Evolutionary conservation across 2,113 vertebrate species (phyloP).

Genomic region (Cynocephalus volans): DNA sequence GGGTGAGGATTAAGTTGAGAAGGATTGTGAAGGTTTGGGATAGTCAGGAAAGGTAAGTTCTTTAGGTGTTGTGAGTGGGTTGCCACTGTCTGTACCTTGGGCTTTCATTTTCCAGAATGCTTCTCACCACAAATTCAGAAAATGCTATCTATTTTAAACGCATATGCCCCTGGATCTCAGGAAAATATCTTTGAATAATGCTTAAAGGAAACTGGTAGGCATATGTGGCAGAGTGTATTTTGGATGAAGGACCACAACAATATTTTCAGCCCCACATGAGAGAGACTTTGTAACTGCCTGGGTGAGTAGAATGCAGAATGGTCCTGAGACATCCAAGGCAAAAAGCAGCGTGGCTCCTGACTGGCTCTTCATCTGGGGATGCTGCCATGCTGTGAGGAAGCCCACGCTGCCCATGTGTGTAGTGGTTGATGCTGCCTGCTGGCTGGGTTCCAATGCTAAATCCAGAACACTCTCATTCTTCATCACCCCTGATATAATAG

Average conservation of each 20-base stretch:
- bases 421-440: neutral
- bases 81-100: neutral
- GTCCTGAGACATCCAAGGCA: neutral
- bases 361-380: neutral
- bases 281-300: neutral
- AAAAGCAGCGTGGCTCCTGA: neutral
- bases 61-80: neutral
- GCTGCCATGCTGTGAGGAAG: slow-evolving; percentile 9
- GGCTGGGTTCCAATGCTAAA: slow-evolving; percentile 1
- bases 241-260: neutral
- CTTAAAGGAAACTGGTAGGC: neutral
- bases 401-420: neutral
- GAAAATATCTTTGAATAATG: neutral
- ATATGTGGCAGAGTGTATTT: neutral
- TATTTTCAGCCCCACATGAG: neutral
- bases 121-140: neutral
- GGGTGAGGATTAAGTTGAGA: neutral
- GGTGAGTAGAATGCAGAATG: neutral
- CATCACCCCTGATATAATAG: neutral
- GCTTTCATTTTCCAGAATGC: neutral
- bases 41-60: neutral
- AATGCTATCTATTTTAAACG: neutral
- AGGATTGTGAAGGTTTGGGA: neutral
- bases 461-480: neutral
- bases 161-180: neutral